phyloP scores from a whole-genome alignment of 2,797 vertebrate species.

The Holocentrus rufus region DNA sequence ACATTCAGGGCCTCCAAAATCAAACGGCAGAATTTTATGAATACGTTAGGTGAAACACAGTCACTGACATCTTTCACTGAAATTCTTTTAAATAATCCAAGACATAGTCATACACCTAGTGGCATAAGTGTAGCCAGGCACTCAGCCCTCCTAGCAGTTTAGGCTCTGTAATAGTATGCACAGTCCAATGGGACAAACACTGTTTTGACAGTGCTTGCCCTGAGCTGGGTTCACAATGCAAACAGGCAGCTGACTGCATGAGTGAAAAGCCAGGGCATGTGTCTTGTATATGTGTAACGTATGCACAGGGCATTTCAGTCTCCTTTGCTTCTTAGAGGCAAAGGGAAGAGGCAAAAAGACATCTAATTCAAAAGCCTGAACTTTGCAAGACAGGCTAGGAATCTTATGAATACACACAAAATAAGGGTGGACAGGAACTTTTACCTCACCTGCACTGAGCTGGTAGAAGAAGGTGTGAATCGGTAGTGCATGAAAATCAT shows the following conservation, averaged over 20 bases:
- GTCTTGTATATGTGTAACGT: slow-evolving; percentile 37
- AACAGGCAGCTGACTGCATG: slow-evolving; percentile 60
- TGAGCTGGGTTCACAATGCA: slow-evolving; percentile 55
- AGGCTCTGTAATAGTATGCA: slow-evolving; percentile 53
- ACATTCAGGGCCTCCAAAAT: slow-evolving; percentile 31
- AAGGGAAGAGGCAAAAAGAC: slow-evolving; percentile 10
- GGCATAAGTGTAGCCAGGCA: slow-evolving; percentile 60
- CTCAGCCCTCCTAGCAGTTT: slow-evolving; percentile 26
- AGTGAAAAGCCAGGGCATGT: slow-evolving; percentile 38
- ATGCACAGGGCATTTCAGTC: slow-evolving; percentile 25
- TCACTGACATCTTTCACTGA: slow-evolving; percentile 58
- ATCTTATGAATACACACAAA: slow-evolving; percentile 45
- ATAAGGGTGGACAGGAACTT: slow-evolving; percentile 34
- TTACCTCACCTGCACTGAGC: slow-evolving; percentile 21
- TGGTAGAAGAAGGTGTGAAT: slow-evolving; percentile 37
- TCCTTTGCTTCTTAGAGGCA: slow-evolving; percentile 30
- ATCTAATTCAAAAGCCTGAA: slow-evolving; percentile 31
- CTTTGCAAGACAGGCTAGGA: slow-evolving; percentile 40
- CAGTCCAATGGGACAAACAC: slow-evolving; percentile 58
- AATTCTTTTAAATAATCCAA: slow-evolving; percentile 66
- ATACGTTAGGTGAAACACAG: slow-evolving; percentile 43
- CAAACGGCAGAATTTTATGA: slow-evolving; percentile 48
- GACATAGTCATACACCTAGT: slow-evolving; percentile 41
- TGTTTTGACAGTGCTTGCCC: slow-evolving; percentile 50
- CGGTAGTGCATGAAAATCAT: slow-evolving; percentile 54